Evolutionary conservation across 2,113 vertebrate genomes (phyloP), one percentile per base, ranked within the genome.

Genomic region (Limnothrissa miodon): DNA sequence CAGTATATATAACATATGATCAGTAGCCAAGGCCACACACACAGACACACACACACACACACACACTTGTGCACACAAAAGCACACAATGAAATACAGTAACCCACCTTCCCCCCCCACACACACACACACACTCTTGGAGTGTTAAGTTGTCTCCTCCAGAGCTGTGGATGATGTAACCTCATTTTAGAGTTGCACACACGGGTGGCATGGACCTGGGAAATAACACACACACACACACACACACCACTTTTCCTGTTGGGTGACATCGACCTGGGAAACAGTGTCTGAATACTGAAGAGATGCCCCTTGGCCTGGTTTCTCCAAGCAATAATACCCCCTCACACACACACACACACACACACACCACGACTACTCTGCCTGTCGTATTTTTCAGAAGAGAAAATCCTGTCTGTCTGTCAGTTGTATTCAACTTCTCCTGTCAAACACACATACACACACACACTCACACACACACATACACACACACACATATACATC

Each of bases 71-170:
- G 13, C 15, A 6, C 29, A 25, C 53, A 33, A 39, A 66, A 9
- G 53, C 46, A 46, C 1, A 36, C 36, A 85, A 53, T 33, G n/a
- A 74, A 42, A 78, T 19, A 48, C 51, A 45, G 8, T 19, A 36
- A 1, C 15, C 33, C 19, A 13, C 39, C 78, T 46, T 23, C 23
- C 42, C 46, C 19, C 39, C 36, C 19, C 48, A 81, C 48, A 80
- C 46, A 80, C 25, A 74, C 81, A 81, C 19, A 81, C n/a, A 81
- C 81, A 82, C 48, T 33, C n/a, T 11, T 29, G 25, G 7, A 66
- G 25, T 66, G 59, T 33, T 56, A 66, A 66, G 33, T 33, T 25
- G 29, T 66, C 33, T 33, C 59, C 59, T 66, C 29, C 29, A n/a
- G 59, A 62, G 59, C 25, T 62, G 23, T 25, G 59, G 59, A 29